Conservation (phyloP, 1,140 invertebrate genomes). For the Halictus rubicundus region DNA sequence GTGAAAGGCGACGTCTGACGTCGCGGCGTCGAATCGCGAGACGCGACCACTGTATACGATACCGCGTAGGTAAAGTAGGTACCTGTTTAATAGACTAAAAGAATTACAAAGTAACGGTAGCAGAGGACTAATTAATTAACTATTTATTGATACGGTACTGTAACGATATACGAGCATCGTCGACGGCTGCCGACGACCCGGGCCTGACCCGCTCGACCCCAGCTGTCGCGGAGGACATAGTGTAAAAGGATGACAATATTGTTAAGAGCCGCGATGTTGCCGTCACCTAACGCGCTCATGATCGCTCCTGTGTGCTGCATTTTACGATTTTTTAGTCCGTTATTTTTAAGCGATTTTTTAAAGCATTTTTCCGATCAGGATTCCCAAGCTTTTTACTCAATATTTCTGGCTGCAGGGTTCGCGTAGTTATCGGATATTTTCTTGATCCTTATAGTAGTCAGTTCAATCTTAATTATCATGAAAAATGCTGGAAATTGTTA, state of each 20-base stretch:
- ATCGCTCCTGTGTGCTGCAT: constrained; percentile 51
- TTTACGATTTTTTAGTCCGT: not conserved
- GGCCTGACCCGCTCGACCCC: constrained; percentile 14
- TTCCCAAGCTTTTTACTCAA: too few species aligned
- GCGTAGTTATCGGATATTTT: too few species aligned
- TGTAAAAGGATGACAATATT: constrained; percentile 78
- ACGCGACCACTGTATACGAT: constrained; percentile 79
- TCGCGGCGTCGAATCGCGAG: constrained; percentile 77
- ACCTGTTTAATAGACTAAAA: constrained; percentile 75
- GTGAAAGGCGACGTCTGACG: constrained; percentile 77
- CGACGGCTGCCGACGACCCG: constrained; percentile 23
- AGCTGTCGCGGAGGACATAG: constrained; percentile 55
- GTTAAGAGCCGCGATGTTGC: constrained; percentile 70
- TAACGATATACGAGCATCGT: constrained; percentile 51
- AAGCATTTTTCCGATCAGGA: too few species aligned
- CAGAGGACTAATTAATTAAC: constrained; percentile 70
- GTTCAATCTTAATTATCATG: too few species aligned
- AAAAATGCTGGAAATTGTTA: too few species aligned
- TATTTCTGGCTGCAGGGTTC: too few species aligned
- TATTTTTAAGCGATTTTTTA: not conserved
- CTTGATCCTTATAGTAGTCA: too few species aligned
- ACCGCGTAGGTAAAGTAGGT: constrained; percentile 80
- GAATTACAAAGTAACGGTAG: constrained; percentile 73
- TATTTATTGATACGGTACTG: constrained; percentile 66
- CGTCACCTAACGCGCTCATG: constrained; percentile 39